phyloP scores from a whole-genome alignment of 1,140 invertebrate species.

The Ostrea denselamellosa region DNA sequence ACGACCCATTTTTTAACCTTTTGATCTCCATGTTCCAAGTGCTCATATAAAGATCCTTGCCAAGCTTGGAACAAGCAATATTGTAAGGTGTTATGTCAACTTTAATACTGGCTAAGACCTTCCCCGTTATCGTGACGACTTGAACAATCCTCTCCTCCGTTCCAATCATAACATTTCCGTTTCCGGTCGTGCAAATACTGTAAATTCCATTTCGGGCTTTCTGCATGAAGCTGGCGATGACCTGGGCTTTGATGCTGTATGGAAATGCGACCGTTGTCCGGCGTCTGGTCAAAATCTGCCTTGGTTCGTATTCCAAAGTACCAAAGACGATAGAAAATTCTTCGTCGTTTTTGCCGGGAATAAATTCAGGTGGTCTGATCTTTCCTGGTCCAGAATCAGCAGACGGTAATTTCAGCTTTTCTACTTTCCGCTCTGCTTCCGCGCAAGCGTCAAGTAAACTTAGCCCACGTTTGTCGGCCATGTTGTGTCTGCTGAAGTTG shows the following conservation, averaged over 20 bases:
- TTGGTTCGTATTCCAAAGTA: constrained; percentile 11
- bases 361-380: constrained; percentile 10
- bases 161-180: constrained; percentile 43
- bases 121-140: constrained; percentile 16
- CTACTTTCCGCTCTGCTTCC: constrained; percentile 20
- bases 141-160: constrained; percentile 27
- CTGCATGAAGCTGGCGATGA: constrained; percentile 7
- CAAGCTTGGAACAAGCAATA: constrained; percentile 32
- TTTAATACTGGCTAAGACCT: constrained; percentile 39
- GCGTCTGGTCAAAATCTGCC: neutral
- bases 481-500: neutral
- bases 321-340: constrained; percentile 9
- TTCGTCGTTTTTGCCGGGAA: constrained; percentile 2
- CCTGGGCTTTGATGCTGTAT: constrained; percentile 6
- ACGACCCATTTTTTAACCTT: constrained; percentile 18
- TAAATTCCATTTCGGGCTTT: constrained; percentile 29
- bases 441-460: constrained; percentile 3
- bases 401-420: constrained; percentile 8
- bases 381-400: neutral
- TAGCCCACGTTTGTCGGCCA: neutral
- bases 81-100: constrained; percentile 40
- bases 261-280: constrained; percentile 24
- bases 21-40: constrained; percentile 34
- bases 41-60: constrained; percentile 40
- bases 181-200: constrained; percentile 38